Evolutionary conservation across 1,140 invertebrate genomes (phyloP), one percentile per base, ranked within the genome.

Genomic region (Leptonema lineaticorne): DNA sequence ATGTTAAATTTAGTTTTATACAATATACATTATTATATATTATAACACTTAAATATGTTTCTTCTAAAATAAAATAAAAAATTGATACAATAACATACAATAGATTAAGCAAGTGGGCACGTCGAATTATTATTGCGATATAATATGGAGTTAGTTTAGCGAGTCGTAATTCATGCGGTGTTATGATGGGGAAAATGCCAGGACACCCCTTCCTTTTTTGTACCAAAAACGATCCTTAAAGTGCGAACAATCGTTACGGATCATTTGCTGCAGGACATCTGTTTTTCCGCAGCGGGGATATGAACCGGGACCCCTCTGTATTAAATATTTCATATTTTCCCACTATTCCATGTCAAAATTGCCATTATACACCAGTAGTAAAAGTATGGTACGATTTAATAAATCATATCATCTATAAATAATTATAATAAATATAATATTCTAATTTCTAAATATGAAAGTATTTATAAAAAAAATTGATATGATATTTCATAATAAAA

Each of bases 181-280:
- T 53, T 53, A 53, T 53, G 46, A 64, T 22, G 62, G 46, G 62
- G 46, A 64, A 50, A 64, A 50, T 30, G 60, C 27, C 29, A 29
- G 20, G 62, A 64, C 62, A 64, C 62, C 41, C n/a, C 62, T 45
- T 41, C 62, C 62, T 48, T 62, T 27, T 45, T 7, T 33, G 20
- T 30, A 6, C 24, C 26, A 62, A 46, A 29, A 46, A 62, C 41
- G 59, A 62, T 62, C 30, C 59, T 50, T 50, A 70, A 70, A 67
- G 69, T 70, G 69, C 65, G 33, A 66, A 63, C 69, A 67, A 70
- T 70, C 69, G 64, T 70, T 70, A 59, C 69, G 37, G 59, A 59
- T 65, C 69, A 70, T 70, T 70, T 67, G 46, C n/a, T 1, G n/a
- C 41, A 28, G 69, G 64, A 66, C 69, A 70, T 70, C 69, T 70